phyloP scores from a whole-genome alignment of 2,797 vertebrate genomes.

The Sebastes itinus region DNA sequence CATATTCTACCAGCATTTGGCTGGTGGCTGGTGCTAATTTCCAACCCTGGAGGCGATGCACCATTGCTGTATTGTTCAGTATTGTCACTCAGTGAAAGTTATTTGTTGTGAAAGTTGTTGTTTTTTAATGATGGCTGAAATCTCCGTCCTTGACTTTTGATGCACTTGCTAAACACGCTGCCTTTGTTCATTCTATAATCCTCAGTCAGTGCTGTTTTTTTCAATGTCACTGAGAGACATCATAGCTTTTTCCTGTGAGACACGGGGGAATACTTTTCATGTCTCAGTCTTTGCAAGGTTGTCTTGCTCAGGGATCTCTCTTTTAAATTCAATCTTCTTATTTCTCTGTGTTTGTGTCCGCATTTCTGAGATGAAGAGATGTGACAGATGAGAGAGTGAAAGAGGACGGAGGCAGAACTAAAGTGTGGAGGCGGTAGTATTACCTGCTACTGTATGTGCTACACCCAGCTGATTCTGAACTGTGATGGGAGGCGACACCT shows the following conservation, averaged over 20 bases:
- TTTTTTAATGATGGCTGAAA: slow-evolving; percentile 5
- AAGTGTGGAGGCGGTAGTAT: slow-evolving; percentile 38
- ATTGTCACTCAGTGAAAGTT: background rate
- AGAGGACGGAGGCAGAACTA: slow-evolving; percentile 4
- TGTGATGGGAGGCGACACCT: slow-evolving; percentile 76
- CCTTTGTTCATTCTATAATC: slow-evolving; percentile 32
- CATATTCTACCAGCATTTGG: no score
- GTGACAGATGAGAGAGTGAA: slow-evolving; percentile 11
- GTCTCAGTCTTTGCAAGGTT: slow-evolving; percentile 19
- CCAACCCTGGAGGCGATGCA: background rate
- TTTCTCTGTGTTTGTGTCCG: slow-evolving; percentile 7
- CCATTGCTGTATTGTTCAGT: background rate
- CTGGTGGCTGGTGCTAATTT: no score
- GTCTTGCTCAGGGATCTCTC: slow-evolving; percentile 11
- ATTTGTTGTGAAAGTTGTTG: background rate
- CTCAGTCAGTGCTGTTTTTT: slow-evolving; percentile 1
- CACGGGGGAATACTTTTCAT: slow-evolving; percentile 8
- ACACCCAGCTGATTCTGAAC: slow-evolving; percentile 48
- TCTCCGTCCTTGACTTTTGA: slow-evolving; percentile 48
- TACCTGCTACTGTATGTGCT: slow-evolving; percentile 54
- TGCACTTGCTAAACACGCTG: slow-evolving; percentile 19
- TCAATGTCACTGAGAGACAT: slow-evolving; percentile 12
- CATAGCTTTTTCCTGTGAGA: slow-evolving; percentile 17
- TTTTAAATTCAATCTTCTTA: slow-evolving; percentile 35
- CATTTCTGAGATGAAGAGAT: slow-evolving; percentile 6